These are phyloP conservation scores for Eulithis testata DNA, from an alignment of 2,888 invertebrate genomes.

Conservation along the genomic window DNA sequence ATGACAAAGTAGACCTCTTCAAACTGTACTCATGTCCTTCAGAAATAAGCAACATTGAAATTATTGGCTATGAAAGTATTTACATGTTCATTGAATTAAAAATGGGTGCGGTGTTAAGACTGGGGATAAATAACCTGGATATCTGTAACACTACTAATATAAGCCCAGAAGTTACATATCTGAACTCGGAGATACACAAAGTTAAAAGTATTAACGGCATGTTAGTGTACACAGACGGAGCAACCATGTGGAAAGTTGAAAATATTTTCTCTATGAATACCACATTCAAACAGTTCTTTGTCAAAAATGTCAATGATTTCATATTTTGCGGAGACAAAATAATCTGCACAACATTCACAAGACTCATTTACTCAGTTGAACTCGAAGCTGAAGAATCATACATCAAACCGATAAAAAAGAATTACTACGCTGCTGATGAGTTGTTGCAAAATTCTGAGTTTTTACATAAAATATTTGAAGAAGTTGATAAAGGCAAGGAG, in stretches of 20 bases:
- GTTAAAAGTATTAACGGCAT: constrained; percentile 48
- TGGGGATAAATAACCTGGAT: constrained; percentile 47
- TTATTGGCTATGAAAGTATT: constrained; percentile 45
- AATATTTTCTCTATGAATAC: constrained; percentile 52
- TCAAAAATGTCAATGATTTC: constrained; percentile 67
- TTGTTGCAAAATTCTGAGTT: constrained; percentile 61
- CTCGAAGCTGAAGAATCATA: constrained; percentile 54
- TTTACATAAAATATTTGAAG: constrained; percentile 58
- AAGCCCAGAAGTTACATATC: constrained; percentile 54
- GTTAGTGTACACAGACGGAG: constrained; percentile 68
- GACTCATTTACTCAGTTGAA: constrained; percentile 62
- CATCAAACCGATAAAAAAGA: constrained; percentile 45
- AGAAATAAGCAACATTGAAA: constrained; percentile 60
- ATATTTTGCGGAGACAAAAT: constrained; percentile 55
- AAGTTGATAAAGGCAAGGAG: constrained; percentile 57
- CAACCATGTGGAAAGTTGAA: constrained; percentile 66
- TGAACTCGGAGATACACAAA: constrained; percentile 66
- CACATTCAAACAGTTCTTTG: constrained; percentile 56
- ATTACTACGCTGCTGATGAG: constrained; percentile 58
- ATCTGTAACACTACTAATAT: constrained; percentile 8
- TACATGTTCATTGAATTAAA: constrained; percentile 58
- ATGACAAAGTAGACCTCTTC: constrained; percentile 45
- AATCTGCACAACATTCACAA: constrained; percentile 66
- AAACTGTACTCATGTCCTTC: constrained; percentile 65
- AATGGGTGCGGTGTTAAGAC: constrained; percentile 63